Evolutionary conservation across 1,140 invertebrate species (phyloP), one percentile per base, ranked within the genome.

Genomic region (Nephotettix cincticeps): DNA sequence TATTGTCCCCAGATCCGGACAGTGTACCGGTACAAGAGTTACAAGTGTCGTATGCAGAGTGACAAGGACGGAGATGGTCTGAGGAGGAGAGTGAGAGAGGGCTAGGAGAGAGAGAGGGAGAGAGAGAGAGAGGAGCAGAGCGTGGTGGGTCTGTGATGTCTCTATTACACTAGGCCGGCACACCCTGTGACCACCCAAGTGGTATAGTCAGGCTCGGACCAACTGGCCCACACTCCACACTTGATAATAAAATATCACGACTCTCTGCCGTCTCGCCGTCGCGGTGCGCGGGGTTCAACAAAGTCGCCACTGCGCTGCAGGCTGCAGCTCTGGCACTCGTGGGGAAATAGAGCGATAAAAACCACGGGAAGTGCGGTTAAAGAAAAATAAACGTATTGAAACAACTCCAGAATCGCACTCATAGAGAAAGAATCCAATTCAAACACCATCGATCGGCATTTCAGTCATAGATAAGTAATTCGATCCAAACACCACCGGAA

Each of bases 151-250:
- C 36, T 29, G 14, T 65, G 29, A 65, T 65, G 36, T 65, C 29
- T 43, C 29, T 36, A 43, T 65, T 65, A 43, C 32, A 36, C 32
- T 36, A 36, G 32, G 32, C 28, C n/a, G 63, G 63, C 63, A 61
- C 56, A 61, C 56, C 56, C 56, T 25, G 56, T 61, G 56, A n/a
- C 56, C 56, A 61, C 56, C 56, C 56, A 61, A 61, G 56, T 61
- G 56, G 56, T 61, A 61, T 28, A 61, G 56, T 61, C 56, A 25
- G 21, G 23, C 27, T 23, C 13, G 11, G 21, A 61, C 56, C 9
- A 14, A 61, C 56, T 61, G 56, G 56, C 25, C 56, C 56, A 61
- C 56, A 61, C 56, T 28, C 56, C 56, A 61, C 56, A 61, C 56
- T 28, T 3, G 56, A 25, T 61, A 28, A 61, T 61, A 61, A 61